Conservation (phyloP, 2,113 vertebrate genomes). For the Coptodon rendalli region DNA sequence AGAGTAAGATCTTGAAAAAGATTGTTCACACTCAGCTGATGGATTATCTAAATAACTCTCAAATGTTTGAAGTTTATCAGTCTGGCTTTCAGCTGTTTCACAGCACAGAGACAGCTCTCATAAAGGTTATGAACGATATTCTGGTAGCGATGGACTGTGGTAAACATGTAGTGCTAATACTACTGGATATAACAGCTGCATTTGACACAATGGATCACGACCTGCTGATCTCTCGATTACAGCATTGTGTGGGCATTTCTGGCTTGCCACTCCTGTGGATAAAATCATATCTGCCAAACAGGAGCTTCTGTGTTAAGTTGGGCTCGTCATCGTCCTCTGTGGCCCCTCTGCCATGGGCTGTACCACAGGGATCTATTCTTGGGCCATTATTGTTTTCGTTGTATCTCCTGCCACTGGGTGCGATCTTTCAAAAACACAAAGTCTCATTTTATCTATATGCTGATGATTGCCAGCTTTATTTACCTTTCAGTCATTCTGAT, state of each 20-base stretch:
- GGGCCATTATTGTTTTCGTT: too few species aligned
- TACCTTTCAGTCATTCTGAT: fast-evolving
- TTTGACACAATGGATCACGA: background rate
- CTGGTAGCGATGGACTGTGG: fast-evolving
- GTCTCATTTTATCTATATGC: too few species aligned
- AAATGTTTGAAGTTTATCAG: background rate
- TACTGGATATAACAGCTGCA: background rate
- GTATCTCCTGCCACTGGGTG: too few species aligned
- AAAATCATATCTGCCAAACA: too few species aligned
- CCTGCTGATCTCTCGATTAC: background rate
- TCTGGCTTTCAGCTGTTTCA: fast-evolving
- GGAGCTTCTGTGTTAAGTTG: too few species aligned
- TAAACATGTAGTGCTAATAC: background rate
- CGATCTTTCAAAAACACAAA: fast-evolving
- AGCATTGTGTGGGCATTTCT: too few species aligned
- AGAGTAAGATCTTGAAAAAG: background rate
- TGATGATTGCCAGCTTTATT: too few species aligned
- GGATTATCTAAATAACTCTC: background rate
- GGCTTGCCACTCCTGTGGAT: too few species aligned
- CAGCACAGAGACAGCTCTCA: background rate
- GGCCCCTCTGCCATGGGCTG: too few species aligned
- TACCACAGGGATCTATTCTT: too few species aligned
- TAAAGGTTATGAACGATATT: fast-evolving
- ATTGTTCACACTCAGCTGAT: background rate
- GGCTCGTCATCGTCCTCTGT: too few species aligned